Conservation (phyloP, 2,113 vertebrate genomes). For the Gallinago paraguaiae region DNA sequence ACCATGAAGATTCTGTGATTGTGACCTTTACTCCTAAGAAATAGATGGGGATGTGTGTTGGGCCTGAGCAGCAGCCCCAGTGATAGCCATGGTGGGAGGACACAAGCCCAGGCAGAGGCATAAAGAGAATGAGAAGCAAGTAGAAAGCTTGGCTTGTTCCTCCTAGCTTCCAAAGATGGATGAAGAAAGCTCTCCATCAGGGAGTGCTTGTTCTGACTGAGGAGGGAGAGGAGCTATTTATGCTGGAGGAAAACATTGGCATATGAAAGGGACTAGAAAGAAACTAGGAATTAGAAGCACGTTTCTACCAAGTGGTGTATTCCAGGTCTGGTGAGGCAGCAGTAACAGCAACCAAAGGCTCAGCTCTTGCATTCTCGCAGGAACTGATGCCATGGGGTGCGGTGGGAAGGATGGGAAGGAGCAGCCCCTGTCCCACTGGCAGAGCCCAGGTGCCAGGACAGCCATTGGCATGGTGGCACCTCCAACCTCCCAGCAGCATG, state of each 20-base stretch:
- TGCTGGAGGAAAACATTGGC: background rate
- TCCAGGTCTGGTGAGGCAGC: background rate
- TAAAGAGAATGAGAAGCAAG: background rate
- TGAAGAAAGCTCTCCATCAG: background rate
- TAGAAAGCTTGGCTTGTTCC: background rate
- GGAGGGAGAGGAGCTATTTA: background rate
- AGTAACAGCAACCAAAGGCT: background rate
- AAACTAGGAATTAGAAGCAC: background rate
- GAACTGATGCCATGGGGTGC: background rate
- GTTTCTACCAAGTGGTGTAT: background rate
- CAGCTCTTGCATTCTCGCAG: background rate
- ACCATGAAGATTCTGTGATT: no score
- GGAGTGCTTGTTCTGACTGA: background rate
- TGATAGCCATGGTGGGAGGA: accelerated
- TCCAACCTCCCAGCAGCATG: accelerated
- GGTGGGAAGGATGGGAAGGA: background rate
- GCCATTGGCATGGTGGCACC: background rate
- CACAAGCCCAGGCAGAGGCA: background rate
- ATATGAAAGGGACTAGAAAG: background rate
- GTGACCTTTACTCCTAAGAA: background rate
- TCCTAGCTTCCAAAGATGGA: background rate
- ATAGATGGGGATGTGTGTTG: background rate
- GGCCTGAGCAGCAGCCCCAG: background rate
- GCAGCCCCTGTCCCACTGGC: background rate
- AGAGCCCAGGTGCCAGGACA: background rate